Evolutionary conservation across 2,797 vertebrate genomes (phyloP), one percentile per base, ranked within the genome.

Genomic region (Cetoscarus ocellatus): DNA sequence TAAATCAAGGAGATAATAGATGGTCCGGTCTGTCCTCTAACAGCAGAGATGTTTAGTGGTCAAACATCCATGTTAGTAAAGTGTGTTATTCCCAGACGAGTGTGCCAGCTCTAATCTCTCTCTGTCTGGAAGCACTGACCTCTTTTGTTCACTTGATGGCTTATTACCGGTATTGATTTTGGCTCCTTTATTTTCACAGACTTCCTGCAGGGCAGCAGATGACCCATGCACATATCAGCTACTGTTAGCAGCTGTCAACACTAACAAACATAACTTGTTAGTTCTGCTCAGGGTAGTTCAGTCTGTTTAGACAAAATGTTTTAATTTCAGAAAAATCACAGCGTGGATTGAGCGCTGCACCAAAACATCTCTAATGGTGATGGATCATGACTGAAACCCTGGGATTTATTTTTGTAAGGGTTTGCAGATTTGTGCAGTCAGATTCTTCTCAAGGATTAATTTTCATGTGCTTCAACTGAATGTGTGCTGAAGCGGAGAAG

Each of bases 141-240:
- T 91, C 83, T 61, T 93, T 92, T 80, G 80, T 81, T 83, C 82
- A 71, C 5, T 75, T 85, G 88, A 88, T 74, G 79, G 86, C 86
- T 90, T 83, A 92, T 92, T 87, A 87, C 61, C 83, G 63, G 48
- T 86, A 93, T 93, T 90, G 92, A 93, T 93, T 91, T 89, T 84
- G 83, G 83, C 86, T 86, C 60, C 65, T 89, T 88, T 83, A 73
- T 80, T 74, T 68, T 58, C 50, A 61, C 67, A 67, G 75, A 78
- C 77, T 86, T 87, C 81, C 86, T 87, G 86, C 84, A 57, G 88
- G 40, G 84, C 72, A 76, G 61, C 82, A 76, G 79, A 82, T 76
- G 80, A 87, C 76, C 71, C 69, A 15, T 61, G 69, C 77, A 88
- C 85, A 88, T 84, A 90, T 88, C 86, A 86, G 69, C 75, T 63